These are phyloP conservation scores for Noctuana brunneofusca DNA, from an alignment of 2,888 invertebrate species.

Conservation along the genomic window DNA sequence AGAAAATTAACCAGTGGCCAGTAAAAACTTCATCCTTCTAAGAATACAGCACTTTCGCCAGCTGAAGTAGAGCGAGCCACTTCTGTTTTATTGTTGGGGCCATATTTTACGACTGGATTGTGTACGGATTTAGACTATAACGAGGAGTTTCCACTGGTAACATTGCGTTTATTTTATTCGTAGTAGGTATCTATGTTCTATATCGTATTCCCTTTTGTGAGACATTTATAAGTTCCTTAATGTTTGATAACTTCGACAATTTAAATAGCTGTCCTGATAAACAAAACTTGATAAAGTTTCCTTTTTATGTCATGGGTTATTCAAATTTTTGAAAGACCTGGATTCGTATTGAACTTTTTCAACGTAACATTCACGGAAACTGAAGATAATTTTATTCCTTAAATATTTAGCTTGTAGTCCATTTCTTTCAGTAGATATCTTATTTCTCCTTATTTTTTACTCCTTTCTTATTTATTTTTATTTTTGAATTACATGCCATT, in stretches of 20 bases:
- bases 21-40: constrained; percentile 72
- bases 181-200: constrained; percentile 17
- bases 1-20: constrained; percentile 66
- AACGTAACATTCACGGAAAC: too few relatives aligned
- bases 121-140: constrained; percentile 75
- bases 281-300: too few relatives aligned
- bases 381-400: too few relatives aligned
- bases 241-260: too few relatives aligned
- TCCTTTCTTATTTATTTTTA: too few relatives aligned
- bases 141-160: constrained; percentile 42
- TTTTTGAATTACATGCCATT: too few relatives aligned
- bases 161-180: constrained; percentile 24
- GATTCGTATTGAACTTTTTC: too few relatives aligned
- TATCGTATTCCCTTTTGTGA: constrained; percentile 3
- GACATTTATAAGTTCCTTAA: neutral
- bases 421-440: too few relatives aligned
- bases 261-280: neutral
- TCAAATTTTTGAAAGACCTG: too few relatives aligned
- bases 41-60: constrained; percentile 75
- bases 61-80: constrained; percentile 74
- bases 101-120: constrained; percentile 82
- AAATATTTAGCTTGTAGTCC: too few relatives aligned
- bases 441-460: too few relatives aligned
- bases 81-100: constrained; percentile 82
- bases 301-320: too few relatives aligned